phyloP scores from a whole-genome alignment of 2,888 invertebrate genomes.

The Parnassius mnemosyne region DNA sequence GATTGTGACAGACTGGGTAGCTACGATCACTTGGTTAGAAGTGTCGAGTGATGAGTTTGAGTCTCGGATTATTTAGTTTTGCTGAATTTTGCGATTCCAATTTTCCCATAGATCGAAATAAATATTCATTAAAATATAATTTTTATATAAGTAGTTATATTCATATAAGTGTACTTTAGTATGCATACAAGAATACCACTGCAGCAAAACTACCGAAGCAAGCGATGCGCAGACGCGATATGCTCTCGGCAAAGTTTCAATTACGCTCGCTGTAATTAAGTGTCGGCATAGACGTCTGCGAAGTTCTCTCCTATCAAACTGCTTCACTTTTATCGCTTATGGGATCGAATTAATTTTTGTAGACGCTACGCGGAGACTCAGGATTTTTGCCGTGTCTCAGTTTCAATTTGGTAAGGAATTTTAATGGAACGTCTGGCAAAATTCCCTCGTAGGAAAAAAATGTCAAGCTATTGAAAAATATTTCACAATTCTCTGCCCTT shows the following conservation, averaged over 20 bases:
- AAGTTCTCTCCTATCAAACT: conserved; percentile 66
- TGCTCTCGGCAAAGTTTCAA: conserved; percentile 61
- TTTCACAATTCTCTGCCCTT: conserved; percentile 8
- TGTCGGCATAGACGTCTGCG: conserved; percentile 53
- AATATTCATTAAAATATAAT: too few species aligned
- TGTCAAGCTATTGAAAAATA: conserved; percentile 21
- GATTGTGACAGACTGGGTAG: too few species aligned
- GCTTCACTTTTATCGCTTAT: conserved; percentile 61
- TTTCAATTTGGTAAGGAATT: conserved; percentile 42
- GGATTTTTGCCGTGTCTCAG: conserved; percentile 30
- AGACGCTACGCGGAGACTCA: conserved; percentile 32
- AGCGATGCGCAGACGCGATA: conserved; percentile 44
- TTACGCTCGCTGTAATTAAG: conserved; percentile 69
- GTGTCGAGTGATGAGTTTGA: too few species aligned
- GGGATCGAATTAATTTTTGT: conserved; percentile 63
- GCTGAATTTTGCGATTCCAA: too few species aligned
- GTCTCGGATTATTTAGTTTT: too few species aligned
- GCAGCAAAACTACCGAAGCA: conserved; percentile 23
- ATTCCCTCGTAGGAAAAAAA: conserved; percentile 23
- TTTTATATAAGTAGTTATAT: too few species aligned
- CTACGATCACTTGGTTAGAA: too few species aligned
- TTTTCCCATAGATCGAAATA: too few species aligned
- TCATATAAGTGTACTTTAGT: not conserved
- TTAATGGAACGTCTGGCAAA: conserved; percentile 33
- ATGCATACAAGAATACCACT: not conserved